Conservation (phyloP, 2,113 vertebrate species). For the Motacilla alba region DNA sequence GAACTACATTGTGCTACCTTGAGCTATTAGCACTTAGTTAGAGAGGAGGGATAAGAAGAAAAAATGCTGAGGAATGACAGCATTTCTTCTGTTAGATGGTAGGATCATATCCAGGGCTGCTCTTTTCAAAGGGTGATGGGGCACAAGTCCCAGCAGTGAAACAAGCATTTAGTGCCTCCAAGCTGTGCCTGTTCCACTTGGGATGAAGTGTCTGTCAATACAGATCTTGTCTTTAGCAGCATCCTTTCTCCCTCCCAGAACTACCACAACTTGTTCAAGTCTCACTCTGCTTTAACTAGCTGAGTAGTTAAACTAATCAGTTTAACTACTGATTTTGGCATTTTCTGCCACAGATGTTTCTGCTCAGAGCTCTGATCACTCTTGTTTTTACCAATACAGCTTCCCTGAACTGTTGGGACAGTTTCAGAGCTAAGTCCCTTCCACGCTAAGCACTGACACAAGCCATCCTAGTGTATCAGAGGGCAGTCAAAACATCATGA, state of each 20-base stretch:
- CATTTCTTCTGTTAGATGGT: neutral
- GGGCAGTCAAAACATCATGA: neutral
- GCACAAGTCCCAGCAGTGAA: neutral
- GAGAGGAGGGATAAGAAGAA: neutral
- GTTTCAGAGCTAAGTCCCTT: neutral
- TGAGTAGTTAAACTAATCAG: too few relatives aligned
- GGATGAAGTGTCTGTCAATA: neutral
- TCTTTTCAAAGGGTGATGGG: neutral
- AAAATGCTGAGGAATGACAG: neutral
- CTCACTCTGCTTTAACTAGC: neutral
- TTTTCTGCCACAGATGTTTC: neutral
- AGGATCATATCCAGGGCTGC: neutral
- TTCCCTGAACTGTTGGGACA: neutral
- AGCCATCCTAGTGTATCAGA: neutral
- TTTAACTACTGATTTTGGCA: neutral
- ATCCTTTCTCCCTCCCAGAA: neutral
- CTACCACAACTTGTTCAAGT: neutral
- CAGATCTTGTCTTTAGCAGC: neutral
- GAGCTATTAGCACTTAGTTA: neutral
- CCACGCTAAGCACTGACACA: neutral
- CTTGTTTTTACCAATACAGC: neutral
- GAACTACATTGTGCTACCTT: neutral
- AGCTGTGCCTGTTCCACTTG: neutral
- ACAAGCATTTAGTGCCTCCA: neutral
- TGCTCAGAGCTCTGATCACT: neutral